Percentiles rank a stretch among this genome's conserved stretches.
These are phyloP conservation scores for Mimumesa dahlbomi DNA, from an alignment of 2,888 invertebrate species.

Conservation along the genomic window DNA sequence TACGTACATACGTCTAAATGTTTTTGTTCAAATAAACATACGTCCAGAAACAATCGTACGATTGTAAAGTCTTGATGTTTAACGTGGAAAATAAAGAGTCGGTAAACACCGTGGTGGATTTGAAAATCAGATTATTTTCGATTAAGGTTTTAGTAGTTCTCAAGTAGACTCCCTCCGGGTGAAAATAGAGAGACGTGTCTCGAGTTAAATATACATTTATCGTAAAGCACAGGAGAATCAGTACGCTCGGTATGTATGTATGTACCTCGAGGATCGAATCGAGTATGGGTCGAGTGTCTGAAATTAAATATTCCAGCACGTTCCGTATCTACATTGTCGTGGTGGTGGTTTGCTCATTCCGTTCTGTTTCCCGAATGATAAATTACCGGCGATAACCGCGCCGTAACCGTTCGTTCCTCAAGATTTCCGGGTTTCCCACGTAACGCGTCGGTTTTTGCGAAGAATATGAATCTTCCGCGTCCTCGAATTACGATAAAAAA, in stretches of 20 bases:
- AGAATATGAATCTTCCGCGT: not conserved
- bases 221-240: not conserved
- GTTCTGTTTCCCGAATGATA: constrained; percentile 11
- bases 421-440: not conserved
- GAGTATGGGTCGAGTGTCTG: too few relatives aligned
- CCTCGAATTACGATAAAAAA: too few relatives aligned
- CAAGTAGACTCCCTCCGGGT: too few relatives aligned
- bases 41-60: too few relatives aligned
- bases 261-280: not conserved
- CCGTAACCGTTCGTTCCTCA: not conserved
- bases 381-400: constrained; percentile 15
- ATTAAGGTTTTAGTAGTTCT: too few relatives aligned
- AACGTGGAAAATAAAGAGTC: too few relatives aligned
- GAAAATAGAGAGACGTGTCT: too few relatives aligned
- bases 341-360: not conserved
- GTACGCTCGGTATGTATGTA: not conserved
- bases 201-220: not conserved
- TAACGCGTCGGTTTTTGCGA: not conserved
- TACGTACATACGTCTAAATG: too few relatives aligned
- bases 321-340: not conserved
- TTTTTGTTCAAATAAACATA: too few relatives aligned
- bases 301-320: not conserved
- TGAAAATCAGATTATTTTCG: too few relatives aligned
- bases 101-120: too few relatives aligned
- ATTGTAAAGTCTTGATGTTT: too few relatives aligned